These are phyloP conservation scores for Epinephelus moara DNA, from an alignment of 2,113 vertebrate genomes.

Conservation along the genomic window DNA sequence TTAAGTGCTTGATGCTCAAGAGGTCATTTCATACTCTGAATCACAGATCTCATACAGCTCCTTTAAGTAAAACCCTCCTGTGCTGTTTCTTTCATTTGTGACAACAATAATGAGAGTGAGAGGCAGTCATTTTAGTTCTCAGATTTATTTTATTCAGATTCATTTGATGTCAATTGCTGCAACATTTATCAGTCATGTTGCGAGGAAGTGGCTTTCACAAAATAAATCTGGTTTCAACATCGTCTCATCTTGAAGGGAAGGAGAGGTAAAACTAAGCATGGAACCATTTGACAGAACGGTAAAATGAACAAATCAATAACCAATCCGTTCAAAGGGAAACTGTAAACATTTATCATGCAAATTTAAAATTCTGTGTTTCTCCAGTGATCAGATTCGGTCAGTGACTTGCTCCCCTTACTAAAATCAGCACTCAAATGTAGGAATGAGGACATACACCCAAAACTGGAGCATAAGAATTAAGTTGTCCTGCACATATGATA, in stretches of 20 bases:
- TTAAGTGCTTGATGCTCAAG: too few relatives aligned
- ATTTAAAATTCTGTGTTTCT: neutral
- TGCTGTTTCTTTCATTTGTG: neutral
- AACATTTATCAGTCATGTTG: slow-evolving; percentile 29
- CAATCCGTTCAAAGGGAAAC: slow-evolving; percentile 32
- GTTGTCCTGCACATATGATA: neutral
- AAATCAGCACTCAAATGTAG: slow-evolving; percentile 10
- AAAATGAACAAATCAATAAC: slow-evolving; percentile 12
- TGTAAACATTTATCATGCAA: slow-evolving; percentile 50
- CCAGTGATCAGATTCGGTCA: slow-evolving; percentile 36
- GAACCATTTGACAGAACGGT: slow-evolving; percentile 37
- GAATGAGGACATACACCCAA: slow-evolving; percentile 12
- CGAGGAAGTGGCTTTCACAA: slow-evolving; percentile 24
- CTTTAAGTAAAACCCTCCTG: neutral
- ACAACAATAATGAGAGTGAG: slow-evolving; percentile 22
- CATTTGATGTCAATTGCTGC: slow-evolving; percentile 33
- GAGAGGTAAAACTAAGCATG: slow-evolving; percentile 52
- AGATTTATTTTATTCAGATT: slow-evolving; percentile 75
- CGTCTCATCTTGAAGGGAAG: slow-evolving; percentile 25
- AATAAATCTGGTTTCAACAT: slow-evolving; percentile 77
- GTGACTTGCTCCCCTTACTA: slow-evolving; percentile 32
- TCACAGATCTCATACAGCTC: neutral
- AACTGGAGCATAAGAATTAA: slow-evolving; percentile 4
- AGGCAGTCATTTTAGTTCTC: slow-evolving; percentile 54
- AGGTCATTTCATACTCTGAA: neutral